Evolutionary conservation across 2,113 vertebrate species (phyloP), one percentile per base, ranked within the genome.

Genomic region (Lanius ludovicianus): DNA sequence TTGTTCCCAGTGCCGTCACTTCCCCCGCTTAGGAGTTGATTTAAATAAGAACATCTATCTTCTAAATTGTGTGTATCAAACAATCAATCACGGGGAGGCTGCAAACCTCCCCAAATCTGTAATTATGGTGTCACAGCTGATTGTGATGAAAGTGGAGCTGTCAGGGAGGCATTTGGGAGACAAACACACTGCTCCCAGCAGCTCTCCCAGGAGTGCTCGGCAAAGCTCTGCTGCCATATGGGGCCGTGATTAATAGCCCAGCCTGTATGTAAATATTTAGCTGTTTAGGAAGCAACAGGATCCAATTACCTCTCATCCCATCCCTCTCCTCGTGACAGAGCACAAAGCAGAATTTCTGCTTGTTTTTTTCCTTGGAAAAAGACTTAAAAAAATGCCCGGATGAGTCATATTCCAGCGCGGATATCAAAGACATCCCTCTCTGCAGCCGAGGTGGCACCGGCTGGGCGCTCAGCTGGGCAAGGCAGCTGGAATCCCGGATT

Each of bases 41-140:
- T 97, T 96, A 89, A 96, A 97, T 91, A 89, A 91, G 96, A 97
- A 95, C 97, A 98, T 98, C 95, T 84, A 97, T 97, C 97, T 97
- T 97, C 93, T 68, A 96, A 97, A 97, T 91, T 92, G 94, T 96
- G 94, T 97, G 84, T 96, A 97, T 96, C 97, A 98, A 98, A 97
- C 97, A 94, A 97, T 97, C 97, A 80, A 96, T 97, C 97, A 97
- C 89, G 62, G 22, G 47, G 60, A 93, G 93, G 87, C 96, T 93
- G 94, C 93, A 96, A 96, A 97, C 89, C 95, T 96, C 97, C 95
- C 95, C 90, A 93, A 85, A 97, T 97, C 95, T 96, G 97, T 98
- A 98, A 98, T 98, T 97, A 98, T 91, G 93, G 96, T 97, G 97
- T 97, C 96, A 95, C 84, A 56, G 95, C 93, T 97, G 96, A 98